A percentile compares a stretch with the other conserved stretches of the same genome.
These are phyloP conservation scores for Drosophila quadrilineata DNA, from an alignment of 1,140 invertebrate genomes.

Conservation along the genomic window DNA sequence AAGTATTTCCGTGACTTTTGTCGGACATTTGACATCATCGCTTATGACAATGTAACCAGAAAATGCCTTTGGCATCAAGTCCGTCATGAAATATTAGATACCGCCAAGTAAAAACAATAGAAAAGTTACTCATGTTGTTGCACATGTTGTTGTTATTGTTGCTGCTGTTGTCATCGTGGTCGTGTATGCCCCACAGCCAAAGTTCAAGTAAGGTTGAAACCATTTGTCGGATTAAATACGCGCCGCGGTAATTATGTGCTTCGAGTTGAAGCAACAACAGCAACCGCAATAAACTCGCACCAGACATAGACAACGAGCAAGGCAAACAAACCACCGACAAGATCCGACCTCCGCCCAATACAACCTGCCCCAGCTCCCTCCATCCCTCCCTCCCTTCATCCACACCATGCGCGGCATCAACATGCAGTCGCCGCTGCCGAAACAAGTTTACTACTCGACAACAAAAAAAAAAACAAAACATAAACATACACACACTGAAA, in stretches of 20 bases:
- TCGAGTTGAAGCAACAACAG: conserved; percentile 43
- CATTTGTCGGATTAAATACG: conserved; percentile 79
- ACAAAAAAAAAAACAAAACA: too few relatives aligned
- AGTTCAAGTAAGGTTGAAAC: conserved; percentile 79
- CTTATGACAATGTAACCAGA: conserved; percentile 77
- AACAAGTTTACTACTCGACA: conserved; percentile 63
- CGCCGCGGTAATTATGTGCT: conserved; percentile 78
- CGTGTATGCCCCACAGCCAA: conserved; percentile 67
- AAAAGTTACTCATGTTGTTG: conserved; percentile 38
- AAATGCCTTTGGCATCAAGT: conserved; percentile 58
- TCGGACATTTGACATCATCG: conserved; percentile 64
- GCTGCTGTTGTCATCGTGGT: conserved; percentile 14
- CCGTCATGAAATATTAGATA: conserved; percentile 76
- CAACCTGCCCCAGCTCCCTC: not conserved
- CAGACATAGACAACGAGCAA: conserved; percentile 68
- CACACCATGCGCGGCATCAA: not conserved
- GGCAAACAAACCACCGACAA: conserved; percentile 71
- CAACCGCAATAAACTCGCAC: conserved; percentile 28
- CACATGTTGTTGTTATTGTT: conserved; percentile 38
- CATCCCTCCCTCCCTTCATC: not conserved
- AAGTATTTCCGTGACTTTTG: conserved; percentile 3
- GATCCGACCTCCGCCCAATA: conserved; percentile 28
- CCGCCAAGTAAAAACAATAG: conserved; percentile 51
- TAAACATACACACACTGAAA: too few relatives aligned
- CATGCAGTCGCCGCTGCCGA: conserved; percentile 41